Conservation (phyloP, 2,797 vertebrate genomes). For the Aldrovandia affinis region DNA sequence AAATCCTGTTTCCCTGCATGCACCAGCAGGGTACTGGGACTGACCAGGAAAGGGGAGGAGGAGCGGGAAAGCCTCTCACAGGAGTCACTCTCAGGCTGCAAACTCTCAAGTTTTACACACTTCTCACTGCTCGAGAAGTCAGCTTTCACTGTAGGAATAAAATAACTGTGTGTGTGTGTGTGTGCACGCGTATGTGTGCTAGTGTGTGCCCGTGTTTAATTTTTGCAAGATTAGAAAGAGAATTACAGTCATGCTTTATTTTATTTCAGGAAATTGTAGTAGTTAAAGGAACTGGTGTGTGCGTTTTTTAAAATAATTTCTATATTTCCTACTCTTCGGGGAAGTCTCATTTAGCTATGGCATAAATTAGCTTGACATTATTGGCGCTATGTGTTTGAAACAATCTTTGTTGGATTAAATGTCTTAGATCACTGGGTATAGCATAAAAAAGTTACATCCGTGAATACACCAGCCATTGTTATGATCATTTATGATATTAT, state of each 20-base stretch:
- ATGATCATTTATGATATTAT: conserved; percentile 67
- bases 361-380: conserved; percentile 68
- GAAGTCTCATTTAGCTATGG: conserved; percentile 74
- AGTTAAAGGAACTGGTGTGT: conserved; percentile 73
- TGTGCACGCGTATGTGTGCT: conserved; percentile 55
- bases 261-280: conserved; percentile 73
- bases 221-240: conserved; percentile 72
- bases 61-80: conserved; percentile 63
- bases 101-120: conserved; percentile 58
- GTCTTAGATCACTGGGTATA: conserved; percentile 56
- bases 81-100: conserved; percentile 60
- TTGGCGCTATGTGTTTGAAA: conserved; percentile 70
- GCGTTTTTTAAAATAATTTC: conserved; percentile 76
- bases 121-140: conserved; percentile 47
- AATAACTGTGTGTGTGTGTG: conserved; percentile 28
- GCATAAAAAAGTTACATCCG: conserved; percentile 55
- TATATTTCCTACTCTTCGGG: conserved; percentile 70
- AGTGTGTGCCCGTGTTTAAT: conserved; percentile 56
- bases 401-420: conserved; percentile 51
- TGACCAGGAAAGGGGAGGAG: conserved; percentile 85
- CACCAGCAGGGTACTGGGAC: conserved; percentile 82
- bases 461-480: conserved; percentile 62
- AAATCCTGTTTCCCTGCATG: conserved; percentile 93
- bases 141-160: conserved; percentile 36
- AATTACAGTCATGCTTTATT: conserved; percentile 77